These are phyloP conservation scores for Syngnathus floridae DNA, from an alignment of 2,113 vertebrate genomes.

Conservation along the genomic window DNA sequence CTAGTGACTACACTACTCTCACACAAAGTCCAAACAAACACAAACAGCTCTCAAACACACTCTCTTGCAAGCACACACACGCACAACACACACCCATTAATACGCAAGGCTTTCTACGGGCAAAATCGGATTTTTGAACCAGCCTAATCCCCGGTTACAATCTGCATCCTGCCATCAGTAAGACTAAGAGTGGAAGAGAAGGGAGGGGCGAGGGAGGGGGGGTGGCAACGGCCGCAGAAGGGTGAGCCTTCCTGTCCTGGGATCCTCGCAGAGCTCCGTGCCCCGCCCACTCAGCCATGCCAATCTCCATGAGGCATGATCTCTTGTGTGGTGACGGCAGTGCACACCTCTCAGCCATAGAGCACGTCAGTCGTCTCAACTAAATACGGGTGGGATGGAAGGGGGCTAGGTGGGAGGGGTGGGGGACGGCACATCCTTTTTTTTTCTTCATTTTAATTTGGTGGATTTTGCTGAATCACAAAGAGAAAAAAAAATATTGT, in stretches of 20 bases:
- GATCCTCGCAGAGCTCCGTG: slow-evolving; percentile 41
- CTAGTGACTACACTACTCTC: slow-evolving; percentile 58
- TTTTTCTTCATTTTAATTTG: background rate
- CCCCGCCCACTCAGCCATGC: slow-evolving; percentile 45
- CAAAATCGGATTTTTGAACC: slow-evolving; percentile 92
- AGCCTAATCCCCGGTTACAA: slow-evolving; percentile 88
- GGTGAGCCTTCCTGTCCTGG: slow-evolving; percentile 45
- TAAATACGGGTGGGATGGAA: slow-evolving; percentile 52
- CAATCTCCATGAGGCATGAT: slow-evolving; percentile 51
- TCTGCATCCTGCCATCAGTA: slow-evolving; percentile 81
- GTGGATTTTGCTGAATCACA: slow-evolving; percentile 5
- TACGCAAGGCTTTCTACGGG: slow-evolving; percentile 76
- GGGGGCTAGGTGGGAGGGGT: slow-evolving; percentile 36
- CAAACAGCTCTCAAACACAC: slow-evolving; percentile 23
- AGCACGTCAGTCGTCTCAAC: slow-evolving; percentile 34
- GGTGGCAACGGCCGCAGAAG: background rate
- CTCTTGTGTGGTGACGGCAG: slow-evolving; percentile 23
- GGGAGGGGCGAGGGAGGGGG: background rate
- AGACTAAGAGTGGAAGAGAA: slow-evolving; percentile 34
- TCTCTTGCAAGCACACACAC: slow-evolving; percentile 27
- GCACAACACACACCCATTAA: slow-evolving; percentile 37
- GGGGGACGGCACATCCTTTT: background rate
- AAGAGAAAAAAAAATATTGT: slow-evolving; percentile 8
- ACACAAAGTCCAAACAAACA: slow-evolving; percentile 30
- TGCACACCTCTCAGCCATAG: slow-evolving; percentile 27